Conservation (phyloP, 2,888 invertebrate genomes). For the Metallyticus violacea region DNA sequence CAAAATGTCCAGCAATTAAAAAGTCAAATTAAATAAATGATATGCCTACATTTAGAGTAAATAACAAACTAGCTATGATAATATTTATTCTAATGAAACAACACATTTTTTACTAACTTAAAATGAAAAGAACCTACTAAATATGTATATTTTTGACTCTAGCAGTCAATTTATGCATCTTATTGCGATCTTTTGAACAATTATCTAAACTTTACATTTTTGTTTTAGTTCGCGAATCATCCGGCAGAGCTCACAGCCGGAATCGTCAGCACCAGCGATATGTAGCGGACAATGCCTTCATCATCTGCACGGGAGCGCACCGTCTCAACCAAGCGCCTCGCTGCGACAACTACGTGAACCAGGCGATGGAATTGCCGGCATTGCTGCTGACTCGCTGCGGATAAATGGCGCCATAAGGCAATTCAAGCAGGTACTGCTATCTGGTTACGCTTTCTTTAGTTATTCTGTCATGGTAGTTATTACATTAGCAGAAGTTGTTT, state of each 20-base stretch:
- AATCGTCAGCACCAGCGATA: constrained; percentile 57
- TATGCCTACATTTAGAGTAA: no score
- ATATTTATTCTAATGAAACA: no score
- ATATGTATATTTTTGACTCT: no score
- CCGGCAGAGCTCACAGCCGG: constrained; percentile 84
- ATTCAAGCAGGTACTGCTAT: constrained; percentile 81
- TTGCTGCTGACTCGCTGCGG: constrained; percentile 91
- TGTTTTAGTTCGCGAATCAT: constrained; percentile 66
- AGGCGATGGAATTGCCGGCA: constrained; percentile 86
- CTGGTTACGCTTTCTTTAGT: neutral
- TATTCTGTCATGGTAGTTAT: neutral
- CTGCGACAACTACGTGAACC: constrained; percentile 80
- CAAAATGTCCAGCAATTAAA: no score
- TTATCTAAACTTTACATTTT: neutral
- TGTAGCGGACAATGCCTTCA: constrained; percentile 56
- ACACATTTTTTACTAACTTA: no score
- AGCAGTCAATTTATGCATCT: no score
- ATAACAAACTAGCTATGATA: no score
- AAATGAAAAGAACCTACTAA: no score
- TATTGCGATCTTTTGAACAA: no score
- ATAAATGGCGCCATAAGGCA: constrained; percentile 96
- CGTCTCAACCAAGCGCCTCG: constrained; percentile 75
- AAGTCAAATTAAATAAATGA: no score
- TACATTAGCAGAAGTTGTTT: neutral
- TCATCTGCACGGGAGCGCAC: constrained; percentile 49